A percentile compares a stretch with the other conserved stretches of the same genome.
Evolutionary conservation across 2,797 vertebrate genomes (phyloP).

Genomic region (Gadopsis bispinosus): DNA sequence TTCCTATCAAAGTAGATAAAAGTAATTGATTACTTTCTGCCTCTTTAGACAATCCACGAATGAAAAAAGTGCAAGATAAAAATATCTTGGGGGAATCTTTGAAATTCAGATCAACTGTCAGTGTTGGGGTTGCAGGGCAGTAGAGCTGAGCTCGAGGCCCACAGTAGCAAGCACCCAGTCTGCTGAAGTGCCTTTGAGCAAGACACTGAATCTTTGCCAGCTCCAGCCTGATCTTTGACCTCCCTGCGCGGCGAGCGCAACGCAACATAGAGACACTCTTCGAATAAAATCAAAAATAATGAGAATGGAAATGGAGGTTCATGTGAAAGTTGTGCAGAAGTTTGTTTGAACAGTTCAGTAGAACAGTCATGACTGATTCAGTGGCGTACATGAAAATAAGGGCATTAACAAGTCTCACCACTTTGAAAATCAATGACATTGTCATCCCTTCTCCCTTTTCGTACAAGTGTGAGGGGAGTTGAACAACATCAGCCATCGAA

Average conservation of each 20-base stretch:
- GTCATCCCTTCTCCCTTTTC: slow-evolving; percentile 43
- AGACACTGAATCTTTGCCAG: slow-evolving; percentile 70
- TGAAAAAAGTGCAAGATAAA: slow-evolving; percentile 51
- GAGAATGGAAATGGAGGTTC: slow-evolving; percentile 62
- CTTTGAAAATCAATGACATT: slow-evolving; percentile 67
- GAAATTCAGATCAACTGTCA: slow-evolving; percentile 56
- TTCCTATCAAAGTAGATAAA: slow-evolving; percentile 49
- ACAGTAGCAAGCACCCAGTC: slow-evolving; percentile 33
- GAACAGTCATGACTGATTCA: slow-evolving; percentile 61
- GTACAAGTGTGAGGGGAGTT: slow-evolving; percentile 57
- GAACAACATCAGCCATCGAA: slow-evolving; percentile 61
- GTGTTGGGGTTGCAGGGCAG: slow-evolving; percentile 54
- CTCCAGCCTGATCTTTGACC: slow-evolving; percentile 68
- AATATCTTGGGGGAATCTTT: slow-evolving; percentile 53
- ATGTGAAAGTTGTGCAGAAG: slow-evolving; percentile 65
- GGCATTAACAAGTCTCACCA: slow-evolving; percentile 57
- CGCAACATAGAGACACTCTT: slow-evolving; percentile 44
- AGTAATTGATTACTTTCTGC: slow-evolving; percentile 45
- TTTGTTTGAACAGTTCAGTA: slow-evolving; percentile 62
- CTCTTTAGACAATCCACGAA: slow-evolving; percentile 54
- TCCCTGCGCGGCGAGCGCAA: slow-evolving; percentile 40
- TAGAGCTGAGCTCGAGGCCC: slow-evolving; percentile 53
- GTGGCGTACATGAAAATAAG: slow-evolving; percentile 60
- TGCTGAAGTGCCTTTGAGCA: slow-evolving; percentile 72
- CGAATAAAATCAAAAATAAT: slow-evolving; percentile 60